Percentiles rank a stretch among this genome's conserved stretches.
These are phyloP conservation scores for Scyliorhinus canicula DNA, from an alignment of 2,797 vertebrate genomes.

Conservation along the genomic window DNA sequence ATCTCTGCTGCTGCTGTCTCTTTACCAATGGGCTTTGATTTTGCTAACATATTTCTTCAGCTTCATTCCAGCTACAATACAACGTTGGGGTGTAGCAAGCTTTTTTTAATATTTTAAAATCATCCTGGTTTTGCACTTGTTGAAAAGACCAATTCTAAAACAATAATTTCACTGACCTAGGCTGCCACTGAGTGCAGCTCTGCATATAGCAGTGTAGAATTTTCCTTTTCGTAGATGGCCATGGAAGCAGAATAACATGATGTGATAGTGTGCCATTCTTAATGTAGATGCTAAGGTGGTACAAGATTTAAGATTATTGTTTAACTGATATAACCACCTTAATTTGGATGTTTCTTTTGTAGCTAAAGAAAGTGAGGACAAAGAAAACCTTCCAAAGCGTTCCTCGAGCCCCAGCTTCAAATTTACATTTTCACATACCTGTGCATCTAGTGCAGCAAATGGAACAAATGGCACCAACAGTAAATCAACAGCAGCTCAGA, in stretches of 20 bases:
- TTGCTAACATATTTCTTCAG: background rate
- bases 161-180: background rate
- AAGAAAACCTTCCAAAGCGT: conserved; percentile 66
- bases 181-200: background rate
- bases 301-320: background rate
- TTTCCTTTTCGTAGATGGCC: background rate
- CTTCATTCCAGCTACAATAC: background rate
- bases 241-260: background rate
- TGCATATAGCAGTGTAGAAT: background rate
- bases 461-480: conserved; percentile 76
- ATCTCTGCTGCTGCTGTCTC: background rate
- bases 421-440: conserved; percentile 67
- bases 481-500: conserved; percentile 73
- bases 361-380: conserved; percentile 76
- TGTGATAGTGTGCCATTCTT: background rate
- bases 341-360: conserved; percentile 46
- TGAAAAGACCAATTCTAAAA: background rate
- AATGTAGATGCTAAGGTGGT: background rate
- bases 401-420: conserved; percentile 64
- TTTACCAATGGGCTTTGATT: background rate
- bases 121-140: background rate
- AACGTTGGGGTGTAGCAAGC: background rate
- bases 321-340: background rate
- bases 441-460: conserved; percentile 69
- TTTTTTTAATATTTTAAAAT: background rate